Evolutionary conservation across 2,888 invertebrate species (phyloP), one percentile per base, ranked within the genome.

Genomic region (Caenorhabditis afra): DNA sequence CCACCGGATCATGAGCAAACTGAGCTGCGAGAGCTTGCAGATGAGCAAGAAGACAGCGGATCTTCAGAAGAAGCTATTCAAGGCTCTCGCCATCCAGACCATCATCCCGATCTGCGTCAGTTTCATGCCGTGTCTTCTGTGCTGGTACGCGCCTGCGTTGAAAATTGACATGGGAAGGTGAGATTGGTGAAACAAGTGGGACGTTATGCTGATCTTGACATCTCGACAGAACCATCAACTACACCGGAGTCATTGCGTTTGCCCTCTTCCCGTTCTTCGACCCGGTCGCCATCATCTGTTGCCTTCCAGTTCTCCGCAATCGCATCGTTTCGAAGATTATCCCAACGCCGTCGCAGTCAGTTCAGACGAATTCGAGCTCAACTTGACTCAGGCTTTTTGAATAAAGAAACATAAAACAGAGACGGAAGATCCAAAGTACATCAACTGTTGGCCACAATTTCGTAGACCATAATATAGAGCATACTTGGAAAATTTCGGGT

Each of bases 61-160:
- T 14, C 23, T 62, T 12, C 62, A 62, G 39, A 20, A 18, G n/a
- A 37, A 20, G 10, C 50, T 62, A 12, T 39, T 62, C 11, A 29
- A 50, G n/a, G 62, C 62, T 1, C 23, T 62, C 1, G 39, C 39
- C 20, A 14, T 62, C n/a, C 62, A 62, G 22, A 52, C 62, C 5
- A n/a, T 41, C n/a, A 62, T 62, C 22, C 62, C 62, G 22, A 50
- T 62, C 16, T 11, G 37, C 10, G 39, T 62, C 16, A 62, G 62
- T 11, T 62, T 50, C 11, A 20, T 50, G 18, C 62, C 62, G 37
- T 62, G 62, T 50, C 49, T 62, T 1, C 20, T 62, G 4, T 50
- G 50, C 20, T 49, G 49, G 50, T 49, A 16, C 11, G 49, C 49
- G 8, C 49, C 49, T 12, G 49, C 49, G 5, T 10, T 49, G 4